These are phyloP conservation scores for Antheraea pernyi DNA, from an alignment of 1,140 invertebrate genomes.

Conservation along the genomic window DNA sequence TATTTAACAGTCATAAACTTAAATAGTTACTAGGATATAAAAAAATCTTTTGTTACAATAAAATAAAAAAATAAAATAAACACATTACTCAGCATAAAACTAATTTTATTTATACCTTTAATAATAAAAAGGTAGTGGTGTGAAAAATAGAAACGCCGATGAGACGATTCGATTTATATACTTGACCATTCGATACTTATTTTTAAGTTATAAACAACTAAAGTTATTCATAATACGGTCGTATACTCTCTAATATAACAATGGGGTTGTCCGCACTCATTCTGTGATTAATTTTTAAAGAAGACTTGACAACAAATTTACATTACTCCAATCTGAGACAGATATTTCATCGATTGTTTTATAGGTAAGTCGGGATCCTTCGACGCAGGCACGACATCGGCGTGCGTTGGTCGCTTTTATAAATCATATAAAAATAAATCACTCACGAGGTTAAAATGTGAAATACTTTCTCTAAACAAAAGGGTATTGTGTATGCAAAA, in stretches of 20 bases:
- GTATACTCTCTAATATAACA: background rate
- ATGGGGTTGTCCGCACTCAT: background rate
- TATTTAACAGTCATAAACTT: background rate
- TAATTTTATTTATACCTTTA: background rate
- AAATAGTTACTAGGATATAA: background rate
- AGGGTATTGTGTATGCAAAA: slow-evolving; percentile 76
- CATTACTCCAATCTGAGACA: slow-evolving; percentile 6
- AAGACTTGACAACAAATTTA: background rate
- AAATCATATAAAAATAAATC: slow-evolving; percentile 77
- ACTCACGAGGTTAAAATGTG: slow-evolving; percentile 67
- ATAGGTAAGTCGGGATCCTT: slow-evolving; percentile 21
- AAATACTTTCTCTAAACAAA: slow-evolving; percentile 78
- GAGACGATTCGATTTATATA: background rate
- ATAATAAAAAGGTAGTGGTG: too few relatives aligned
- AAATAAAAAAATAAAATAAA: background rate
- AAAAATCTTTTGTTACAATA: background rate
- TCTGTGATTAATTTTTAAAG: slow-evolving; percentile 13
- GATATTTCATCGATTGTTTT: slow-evolving; percentile 18
- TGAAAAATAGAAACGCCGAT: too few relatives aligned
- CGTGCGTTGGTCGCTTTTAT: slow-evolving; percentile 43
- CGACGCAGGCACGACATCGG: slow-evolving; percentile 43
- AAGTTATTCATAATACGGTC: background rate
- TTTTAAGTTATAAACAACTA: background rate
- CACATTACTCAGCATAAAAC: background rate
- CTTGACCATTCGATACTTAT: background rate